Percentiles rank a stretch among this genome's conserved stretches.
Evolutionary conservation across 2,797 vertebrate species (phyloP).

Genomic region (Pagetopsis macropterus): DNA sequence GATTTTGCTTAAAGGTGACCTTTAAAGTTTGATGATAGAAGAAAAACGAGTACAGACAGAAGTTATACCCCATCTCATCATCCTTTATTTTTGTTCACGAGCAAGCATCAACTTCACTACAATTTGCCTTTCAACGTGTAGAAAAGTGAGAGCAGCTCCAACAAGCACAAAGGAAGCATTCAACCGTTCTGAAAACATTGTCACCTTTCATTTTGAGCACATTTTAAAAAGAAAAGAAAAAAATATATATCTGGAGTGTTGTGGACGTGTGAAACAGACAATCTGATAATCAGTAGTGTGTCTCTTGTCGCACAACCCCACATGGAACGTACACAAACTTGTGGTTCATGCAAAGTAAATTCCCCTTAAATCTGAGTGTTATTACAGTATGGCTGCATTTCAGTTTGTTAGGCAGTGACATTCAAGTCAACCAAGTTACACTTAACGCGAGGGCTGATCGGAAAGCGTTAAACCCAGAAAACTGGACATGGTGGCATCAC

Average conservation of each 20-base stretch:
- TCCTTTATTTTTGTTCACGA: conserved; percentile 88
- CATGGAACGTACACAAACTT: conserved; percentile 67
- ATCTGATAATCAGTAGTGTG: conserved; percentile 79
- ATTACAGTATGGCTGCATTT: conserved; percentile 65
- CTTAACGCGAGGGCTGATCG: conserved; percentile 39
- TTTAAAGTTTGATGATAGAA: neutral
- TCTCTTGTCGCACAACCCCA: conserved; percentile 65
- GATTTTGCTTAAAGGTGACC: no score
- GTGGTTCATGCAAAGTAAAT: conserved; percentile 78
- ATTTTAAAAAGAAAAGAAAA: conserved; percentile 64
- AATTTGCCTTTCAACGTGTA: conserved; percentile 81
- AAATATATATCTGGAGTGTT: conserved; percentile 56
- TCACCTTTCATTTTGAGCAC: conserved; percentile 71
- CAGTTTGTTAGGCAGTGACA: conserved; percentile 72
- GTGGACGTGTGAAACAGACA: conserved; percentile 73
- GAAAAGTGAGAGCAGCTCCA: conserved; percentile 85
- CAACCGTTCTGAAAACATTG: conserved; percentile 71
- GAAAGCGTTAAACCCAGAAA: conserved; percentile 49
- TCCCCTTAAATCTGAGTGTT: conserved; percentile 55
- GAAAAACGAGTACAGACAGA: conserved; percentile 46
- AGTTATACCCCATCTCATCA: conserved; percentile 78
- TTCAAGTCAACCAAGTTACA: conserved; percentile 62
- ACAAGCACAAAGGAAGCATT: conserved; percentile 84
- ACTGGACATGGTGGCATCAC: conserved; percentile 46
- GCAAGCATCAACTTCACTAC: conserved; percentile 87